A percentile compares a stretch with the other conserved stretches of the same genome.
These are phyloP conservation scores for Drosophila stalkeri DNA, from an alignment of 2,888 invertebrate species.

Conservation along the genomic window DNA sequence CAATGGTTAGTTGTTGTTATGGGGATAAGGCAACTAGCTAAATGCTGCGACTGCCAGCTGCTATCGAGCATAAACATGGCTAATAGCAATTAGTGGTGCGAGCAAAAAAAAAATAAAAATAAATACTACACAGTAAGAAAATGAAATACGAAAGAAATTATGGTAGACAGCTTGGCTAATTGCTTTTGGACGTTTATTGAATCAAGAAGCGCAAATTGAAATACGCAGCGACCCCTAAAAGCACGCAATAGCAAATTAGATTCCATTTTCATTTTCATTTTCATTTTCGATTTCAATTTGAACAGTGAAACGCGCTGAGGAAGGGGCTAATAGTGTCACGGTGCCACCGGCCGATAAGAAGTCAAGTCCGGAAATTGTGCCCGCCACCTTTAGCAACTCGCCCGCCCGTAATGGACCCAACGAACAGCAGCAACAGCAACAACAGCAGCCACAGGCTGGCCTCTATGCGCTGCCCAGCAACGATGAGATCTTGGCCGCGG, in stretches of 20 bases:
- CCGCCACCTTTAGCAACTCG: slow-evolving; percentile 78
- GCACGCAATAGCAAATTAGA: slow-evolving; percentile 55
- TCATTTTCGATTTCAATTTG: slow-evolving; percentile 37
- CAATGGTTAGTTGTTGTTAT: slow-evolving; percentile 55
- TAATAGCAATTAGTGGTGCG: slow-evolving; percentile 73
- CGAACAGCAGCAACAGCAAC: slow-evolving; percentile 16
- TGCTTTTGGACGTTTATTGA: slow-evolving; percentile 72
- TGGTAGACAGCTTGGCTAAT: slow-evolving; percentile 65
- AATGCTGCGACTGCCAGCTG: slow-evolving; percentile 27
- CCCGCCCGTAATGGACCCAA: slow-evolving; percentile 46
- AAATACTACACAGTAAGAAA: slow-evolving; percentile 24
- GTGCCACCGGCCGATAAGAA: slow-evolving; percentile 76
- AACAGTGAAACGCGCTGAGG: slow-evolving; percentile 62
- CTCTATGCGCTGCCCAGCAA: slow-evolving; percentile 72
- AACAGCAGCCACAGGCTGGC: slow-evolving; percentile 41
- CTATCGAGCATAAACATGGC: slow-evolving; percentile 60
- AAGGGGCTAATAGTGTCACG: slow-evolving; percentile 34
- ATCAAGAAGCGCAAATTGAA: slow-evolving; percentile 63
- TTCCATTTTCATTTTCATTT: slow-evolving; percentile 35
- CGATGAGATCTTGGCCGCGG: slow-evolving; percentile 80
- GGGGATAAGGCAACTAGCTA: slow-evolving; percentile 29
- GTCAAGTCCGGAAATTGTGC: slow-evolving; percentile 83
- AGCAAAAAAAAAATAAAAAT: slow-evolving; percentile 28
- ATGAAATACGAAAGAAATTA: slow-evolving; percentile 59
- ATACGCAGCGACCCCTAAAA: slow-evolving; percentile 54